These are phyloP conservation scores for Volucella zonaria DNA, from an alignment of 2,888 invertebrate species.

Conservation along the genomic window DNA sequence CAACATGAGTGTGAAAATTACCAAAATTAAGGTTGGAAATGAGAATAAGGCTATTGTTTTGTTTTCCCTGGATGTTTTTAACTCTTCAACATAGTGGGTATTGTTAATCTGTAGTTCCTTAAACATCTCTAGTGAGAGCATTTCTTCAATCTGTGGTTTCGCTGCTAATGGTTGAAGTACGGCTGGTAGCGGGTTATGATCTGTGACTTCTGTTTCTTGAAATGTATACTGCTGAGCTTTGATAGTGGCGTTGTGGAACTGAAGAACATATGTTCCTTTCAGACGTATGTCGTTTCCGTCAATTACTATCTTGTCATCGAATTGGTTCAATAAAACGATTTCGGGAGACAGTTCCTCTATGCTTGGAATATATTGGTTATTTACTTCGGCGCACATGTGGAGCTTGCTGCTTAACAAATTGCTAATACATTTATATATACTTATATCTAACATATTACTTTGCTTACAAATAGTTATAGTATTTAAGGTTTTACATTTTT, in stretches of 20 bases:
- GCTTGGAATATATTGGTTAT: slow-evolving; percentile 46
- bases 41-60: too few species aligned
- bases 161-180: not conserved
- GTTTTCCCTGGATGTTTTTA: too few species aligned
- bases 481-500: slow-evolving; percentile 52
- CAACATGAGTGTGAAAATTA: too few species aligned
- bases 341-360: slow-evolving; percentile 40
- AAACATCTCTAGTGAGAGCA: not conserved
- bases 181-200: not conserved
- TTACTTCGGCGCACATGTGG: slow-evolving; percentile 50
- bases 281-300: slow-evolving; percentile 15
- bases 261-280: slow-evolving; percentile 29
- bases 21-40: too few species aligned
- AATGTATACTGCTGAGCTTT: slow-evolving; percentile 30
- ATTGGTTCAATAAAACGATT: slow-evolving; percentile 39
- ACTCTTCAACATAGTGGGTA: too few species aligned
- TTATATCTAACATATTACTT: slow-evolving; percentile 57
- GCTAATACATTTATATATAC: slow-evolving; percentile 55
- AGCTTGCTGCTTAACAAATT: slow-evolving; percentile 55
- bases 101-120: not conserved
- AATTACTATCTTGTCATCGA: slow-evolving; percentile 21
- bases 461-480: slow-evolving; percentile 65
- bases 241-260: slow-evolving; percentile 48
- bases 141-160: not conserved
- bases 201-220: not conserved